A percentile compares a stretch with the other conserved stretches of the same genome.
phyloP scores from a whole-genome alignment of 2,797 vertebrate genomes.

The Corythornis leucogaster region DNA sequence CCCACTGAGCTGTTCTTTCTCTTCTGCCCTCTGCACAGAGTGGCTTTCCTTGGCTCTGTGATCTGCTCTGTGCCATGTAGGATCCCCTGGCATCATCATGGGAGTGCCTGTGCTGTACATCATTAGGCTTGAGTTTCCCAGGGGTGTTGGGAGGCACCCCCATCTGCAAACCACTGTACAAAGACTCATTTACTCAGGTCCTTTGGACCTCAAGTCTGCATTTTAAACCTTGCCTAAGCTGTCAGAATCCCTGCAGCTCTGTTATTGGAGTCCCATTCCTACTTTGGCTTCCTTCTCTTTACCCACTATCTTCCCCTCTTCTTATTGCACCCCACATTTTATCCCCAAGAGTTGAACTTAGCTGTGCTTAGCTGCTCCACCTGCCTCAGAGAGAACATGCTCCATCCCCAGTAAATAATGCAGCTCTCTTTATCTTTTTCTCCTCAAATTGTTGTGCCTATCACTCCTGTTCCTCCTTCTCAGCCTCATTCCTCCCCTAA shows the following conservation, averaged over 20 bases:
- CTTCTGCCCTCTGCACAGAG: background rate
- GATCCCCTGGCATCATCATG: background rate
- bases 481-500: conserved; percentile 8
- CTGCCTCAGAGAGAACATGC: background rate
- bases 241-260: background rate
- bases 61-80: background rate
- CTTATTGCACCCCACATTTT: background rate
- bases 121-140: background rate
- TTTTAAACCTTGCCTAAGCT: conserved; percentile 3
- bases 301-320: background rate
- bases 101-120: background rate
- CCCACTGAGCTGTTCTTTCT: fast-evolving
- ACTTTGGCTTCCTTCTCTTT: background rate
- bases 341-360: background rate
- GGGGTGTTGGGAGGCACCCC: background rate
- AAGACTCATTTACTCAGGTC: background rate
- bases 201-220: background rate
- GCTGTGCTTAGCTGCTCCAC: background rate
- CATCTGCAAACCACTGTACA: background rate
- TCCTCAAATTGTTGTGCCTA: background rate
- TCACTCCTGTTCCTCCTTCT: background rate
- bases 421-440: background rate
- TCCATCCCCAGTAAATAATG: background rate
- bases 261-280: background rate
- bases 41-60: background rate